phyloP scores from a whole-genome alignment of 2,797 vertebrate genomes.

The Champsocephalus gunnari region DNA sequence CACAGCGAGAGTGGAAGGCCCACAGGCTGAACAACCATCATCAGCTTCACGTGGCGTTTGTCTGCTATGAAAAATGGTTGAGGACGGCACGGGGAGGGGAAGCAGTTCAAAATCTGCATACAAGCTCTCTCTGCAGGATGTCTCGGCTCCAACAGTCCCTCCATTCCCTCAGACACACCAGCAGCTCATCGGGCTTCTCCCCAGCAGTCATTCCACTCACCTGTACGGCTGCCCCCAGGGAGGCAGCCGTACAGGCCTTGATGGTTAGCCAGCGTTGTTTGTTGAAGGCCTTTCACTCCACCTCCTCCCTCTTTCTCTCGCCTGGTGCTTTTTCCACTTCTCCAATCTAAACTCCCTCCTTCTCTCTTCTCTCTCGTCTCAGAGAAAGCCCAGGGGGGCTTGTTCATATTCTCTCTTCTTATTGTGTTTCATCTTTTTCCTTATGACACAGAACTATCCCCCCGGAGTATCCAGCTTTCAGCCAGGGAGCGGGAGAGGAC shows the following conservation, averaged over 20 bases:
- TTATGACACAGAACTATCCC: constrained; percentile 79
- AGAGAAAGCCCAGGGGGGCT: constrained; percentile 73
- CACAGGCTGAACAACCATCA: constrained; percentile 78
- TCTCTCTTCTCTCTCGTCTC: constrained; percentile 54
- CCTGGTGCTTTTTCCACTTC: constrained; percentile 69
- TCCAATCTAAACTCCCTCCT: constrained; percentile 75
- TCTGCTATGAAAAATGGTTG: constrained; percentile 76
- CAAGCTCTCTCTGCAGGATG: constrained; percentile 71
- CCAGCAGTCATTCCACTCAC: constrained; percentile 69
- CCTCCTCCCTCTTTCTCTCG: constrained; percentile 52
- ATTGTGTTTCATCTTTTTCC: constrained; percentile 80
- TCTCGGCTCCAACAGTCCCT: constrained; percentile 57
- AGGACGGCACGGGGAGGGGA: constrained; percentile 50
- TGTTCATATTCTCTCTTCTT: constrained; percentile 81
- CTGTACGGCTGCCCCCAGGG: constrained; percentile 56
- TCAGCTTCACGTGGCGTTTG: constrained; percentile 70
- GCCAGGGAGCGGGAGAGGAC: constrained; percentile 71
- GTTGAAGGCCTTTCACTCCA: constrained; percentile 55
- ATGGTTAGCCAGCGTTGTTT: constrained; percentile 70
- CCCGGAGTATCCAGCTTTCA: constrained; percentile 76
- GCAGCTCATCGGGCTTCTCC: constrained; percentile 70
- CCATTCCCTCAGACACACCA: constrained; percentile 65
- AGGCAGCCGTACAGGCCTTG: constrained; percentile 61
- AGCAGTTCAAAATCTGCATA: constrained; percentile 71
- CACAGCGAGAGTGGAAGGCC: constrained; percentile 62